Base-by-base conservation (phyloP, 2,113 vertebrate genomes). In the Morone saxatilis region DNA sequence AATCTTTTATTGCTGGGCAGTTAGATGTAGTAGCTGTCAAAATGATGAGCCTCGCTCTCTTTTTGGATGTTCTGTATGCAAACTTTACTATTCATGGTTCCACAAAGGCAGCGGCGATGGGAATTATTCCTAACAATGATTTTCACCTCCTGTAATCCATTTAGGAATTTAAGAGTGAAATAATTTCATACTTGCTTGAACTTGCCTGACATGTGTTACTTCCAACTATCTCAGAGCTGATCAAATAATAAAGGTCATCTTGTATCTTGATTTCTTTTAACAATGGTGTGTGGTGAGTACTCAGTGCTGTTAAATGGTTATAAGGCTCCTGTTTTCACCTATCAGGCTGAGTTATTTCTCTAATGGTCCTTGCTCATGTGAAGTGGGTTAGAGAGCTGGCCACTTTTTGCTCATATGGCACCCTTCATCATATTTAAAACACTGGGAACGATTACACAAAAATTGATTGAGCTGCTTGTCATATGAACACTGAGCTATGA, bases 371-470 rank as follows among this genome's bases (percentile, higher is more conserved):
- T 47, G 70, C 70, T 89, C 80, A 59, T 69, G 61, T 93, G 88
- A 86, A 91, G 89, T 85, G 89, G 85, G 48, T 41, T 25, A 68
- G 70, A 89, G 65, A 81, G 82, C 43, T 3, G 51, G 43, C 38
- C 69, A 83, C 76, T 70, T 86, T 86, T 31, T 83, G 61, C 85
- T 85, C 83, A 38, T 40, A 22, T 48, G 45, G 25, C 67, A 51
- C 76, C 67, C 54, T 70, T 86, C 71, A 85, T 86, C 73, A 79
- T 86, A 81, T 91, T 90, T 81, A 87, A 88, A 93, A 88, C 85
- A 88, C 79, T 71, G 65, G 63, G 19, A 78, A 76, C 45, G 31
- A 90, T 88, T 67, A 78, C 43, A 78, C 50, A 72, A 65, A 85
- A 71, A 50, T 69, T 51, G 14, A 61, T 41, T 54, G 59, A 82